Evolutionary conservation across 1,140 invertebrate species (phyloP).

Genomic region (Drosophila funebris): DNA sequence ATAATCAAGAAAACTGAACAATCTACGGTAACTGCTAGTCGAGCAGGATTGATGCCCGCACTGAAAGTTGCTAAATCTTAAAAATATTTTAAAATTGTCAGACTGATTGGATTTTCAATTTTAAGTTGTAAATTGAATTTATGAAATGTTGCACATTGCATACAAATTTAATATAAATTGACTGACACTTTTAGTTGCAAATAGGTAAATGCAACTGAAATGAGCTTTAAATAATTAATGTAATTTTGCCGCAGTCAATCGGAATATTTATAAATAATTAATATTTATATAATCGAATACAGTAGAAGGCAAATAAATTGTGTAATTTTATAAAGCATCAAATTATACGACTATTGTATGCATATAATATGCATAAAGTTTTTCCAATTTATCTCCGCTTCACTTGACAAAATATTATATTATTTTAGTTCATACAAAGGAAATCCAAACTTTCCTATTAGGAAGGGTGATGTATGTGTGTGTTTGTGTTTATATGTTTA

Average conservation of each 20-base stretch:
- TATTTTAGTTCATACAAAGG: constrained; percentile 64
- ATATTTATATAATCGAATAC: constrained; percentile 57
- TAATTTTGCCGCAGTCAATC: constrained; percentile 33
- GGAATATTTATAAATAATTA: constrained; percentile 48
- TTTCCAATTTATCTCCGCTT: constrained; percentile 27
- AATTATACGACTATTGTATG: constrained; percentile 39
- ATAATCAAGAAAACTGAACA: no score
- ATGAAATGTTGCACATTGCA: background rate
- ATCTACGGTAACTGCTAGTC: no score
- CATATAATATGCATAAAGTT: constrained; percentile 50
- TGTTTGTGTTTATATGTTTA: constrained; percentile 56
- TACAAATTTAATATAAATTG: constrained; percentile 19
- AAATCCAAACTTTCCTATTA: constrained; percentile 62
- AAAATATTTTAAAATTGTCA: no score
- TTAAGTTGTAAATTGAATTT: constrained; percentile 11
- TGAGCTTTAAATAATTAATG: constrained; percentile 62
- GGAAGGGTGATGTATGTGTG: background rate
- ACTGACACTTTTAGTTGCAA: background rate
- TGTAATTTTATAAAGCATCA: constrained; percentile 43
- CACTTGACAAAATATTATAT: constrained; percentile 62
- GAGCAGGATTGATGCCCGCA: no score
- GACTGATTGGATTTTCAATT: background rate
- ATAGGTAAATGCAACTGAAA: constrained; percentile 32
- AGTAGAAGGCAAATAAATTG: constrained; percentile 28
- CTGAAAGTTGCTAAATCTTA: no score